A percentile compares a stretch with the other conserved stretches of the same genome.
These are phyloP conservation scores for Thamnophis elegans DNA, from an alignment of 2,797 vertebrate species.

Conservation along the genomic window DNA sequence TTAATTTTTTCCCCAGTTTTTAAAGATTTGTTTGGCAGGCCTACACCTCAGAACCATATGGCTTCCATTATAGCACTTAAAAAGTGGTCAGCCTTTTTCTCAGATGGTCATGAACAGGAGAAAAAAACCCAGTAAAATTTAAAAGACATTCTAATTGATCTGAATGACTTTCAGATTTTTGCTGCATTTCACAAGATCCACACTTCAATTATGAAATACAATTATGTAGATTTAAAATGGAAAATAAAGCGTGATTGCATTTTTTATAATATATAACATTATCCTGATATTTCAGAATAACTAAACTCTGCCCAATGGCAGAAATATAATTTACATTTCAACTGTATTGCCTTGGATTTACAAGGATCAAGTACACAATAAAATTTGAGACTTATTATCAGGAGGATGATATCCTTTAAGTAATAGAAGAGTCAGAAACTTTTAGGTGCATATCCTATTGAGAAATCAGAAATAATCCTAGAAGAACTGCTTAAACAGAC, in stretches of 20 bases:
- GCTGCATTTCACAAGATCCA: slow-evolving; percentile 40
- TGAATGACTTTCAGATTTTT: slow-evolving; percentile 50
- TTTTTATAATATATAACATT: background rate
- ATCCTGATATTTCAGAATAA: slow-evolving; percentile 27
- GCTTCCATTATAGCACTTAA: slow-evolving; percentile 47
- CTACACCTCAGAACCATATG: slow-evolving; percentile 32
- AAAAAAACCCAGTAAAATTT: slow-evolving; percentile 51
- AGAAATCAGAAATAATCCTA: background rate
- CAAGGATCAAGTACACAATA: background rate
- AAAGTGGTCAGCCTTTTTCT: slow-evolving; percentile 60
- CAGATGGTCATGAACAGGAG: slow-evolving; percentile 63
- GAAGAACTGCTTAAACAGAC: background rate
- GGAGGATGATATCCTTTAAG: background rate
- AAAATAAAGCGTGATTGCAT: background rate
- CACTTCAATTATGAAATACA: slow-evolving; percentile 55
- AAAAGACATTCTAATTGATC: slow-evolving; percentile 66
- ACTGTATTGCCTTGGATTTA: background rate
- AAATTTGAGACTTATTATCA: background rate
- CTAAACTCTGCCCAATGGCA: slow-evolving; percentile 45
- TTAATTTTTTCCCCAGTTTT: no score
- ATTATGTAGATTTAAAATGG: slow-evolving; percentile 57
- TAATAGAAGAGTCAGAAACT: background rate
- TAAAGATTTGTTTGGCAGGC: slow-evolving; percentile 53
- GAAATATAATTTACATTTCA: slow-evolving; percentile 13
- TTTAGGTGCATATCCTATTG: background rate